phyloP scores from a whole-genome alignment of 2,797 vertebrate species.

The Syngnathus acus region DNA sequence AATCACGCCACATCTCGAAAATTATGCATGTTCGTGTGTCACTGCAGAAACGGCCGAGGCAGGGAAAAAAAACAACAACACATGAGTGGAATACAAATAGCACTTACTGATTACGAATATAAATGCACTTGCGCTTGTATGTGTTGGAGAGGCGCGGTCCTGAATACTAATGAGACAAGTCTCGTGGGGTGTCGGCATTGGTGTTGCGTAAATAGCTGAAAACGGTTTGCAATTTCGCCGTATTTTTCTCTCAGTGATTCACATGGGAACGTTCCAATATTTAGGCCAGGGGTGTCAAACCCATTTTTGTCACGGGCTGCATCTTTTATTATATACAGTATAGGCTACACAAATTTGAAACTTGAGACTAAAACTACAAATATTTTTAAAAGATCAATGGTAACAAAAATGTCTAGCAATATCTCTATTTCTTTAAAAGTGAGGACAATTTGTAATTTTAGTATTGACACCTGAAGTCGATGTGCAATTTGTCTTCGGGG shows the following conservation, averaged over 20 bases:
- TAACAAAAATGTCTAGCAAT: no score
- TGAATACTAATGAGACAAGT: conserved; percentile 50
- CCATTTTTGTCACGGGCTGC: no score
- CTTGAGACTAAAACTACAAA: no score
- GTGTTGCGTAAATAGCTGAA: conserved; percentile 10
- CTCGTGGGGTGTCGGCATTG: conserved; percentile 15
- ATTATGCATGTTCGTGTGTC: not conserved
- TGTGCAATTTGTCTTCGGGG: no score
- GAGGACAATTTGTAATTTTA: no score
- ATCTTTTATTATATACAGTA: no score
- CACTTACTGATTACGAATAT: conserved; percentile 28
- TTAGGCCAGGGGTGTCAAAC: not conserved
- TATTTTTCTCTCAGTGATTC: conserved; percentile 7
- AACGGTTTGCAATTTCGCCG: not conserved
- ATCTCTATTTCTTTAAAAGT: no score
- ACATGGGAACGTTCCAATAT: conserved; percentile 7
- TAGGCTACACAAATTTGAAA: no score
- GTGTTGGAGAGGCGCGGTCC: conserved; percentile 39
- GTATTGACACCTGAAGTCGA: no score
- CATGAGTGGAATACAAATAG: conserved; percentile 33
- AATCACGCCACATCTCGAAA: not conserved
- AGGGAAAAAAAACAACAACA: conserved; percentile 9
- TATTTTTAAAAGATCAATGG: no score
- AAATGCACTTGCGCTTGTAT: conserved; percentile 18
- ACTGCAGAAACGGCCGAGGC: conserved; percentile 5